Evolutionary conservation across 2,888 invertebrate genomes (phyloP), one percentile per base, ranked within the genome.

Genomic region (Furcula furcula): DNA sequence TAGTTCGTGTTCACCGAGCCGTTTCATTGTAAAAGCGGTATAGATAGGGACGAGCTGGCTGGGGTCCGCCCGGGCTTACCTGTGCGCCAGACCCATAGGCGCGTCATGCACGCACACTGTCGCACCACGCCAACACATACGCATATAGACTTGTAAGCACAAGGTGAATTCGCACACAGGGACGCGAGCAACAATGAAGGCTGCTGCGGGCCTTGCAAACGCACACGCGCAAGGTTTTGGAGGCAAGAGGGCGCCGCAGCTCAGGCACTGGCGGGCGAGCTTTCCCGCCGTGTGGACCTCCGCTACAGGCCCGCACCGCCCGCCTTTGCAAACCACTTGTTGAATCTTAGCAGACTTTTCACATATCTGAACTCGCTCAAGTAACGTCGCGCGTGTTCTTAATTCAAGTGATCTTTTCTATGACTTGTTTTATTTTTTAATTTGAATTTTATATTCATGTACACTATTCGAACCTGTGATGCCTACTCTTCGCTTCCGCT

Each of bases 61-160:
- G 68, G 77, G 78, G 80, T 72, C 78, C 78, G 77, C 76, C 75
- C 78, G 79, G 82, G 79, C 85, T 85, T 74, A 86, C 83, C 83
- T 84, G 82, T 74, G 66, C 67, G 62, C 72, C 67, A 82, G 79
- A 78, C 76, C 73, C 66, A 63, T 76, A 75, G 79, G 78, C 82
- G 76, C 81, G 82, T 78, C 81, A 79, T 60, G 61, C 47, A 35
- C 66, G 34, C 76, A 68, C 76, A 72, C 76, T 41, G 22, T 12
- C 29, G 27, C 34, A 39, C 27, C 14, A 21, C 50, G 45, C 56
- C 31, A 52, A 36, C 29, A 52, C 56, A 43, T 14, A 25, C 25
- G 31, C 26, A 34, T 31, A 37, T 38, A 51, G 44, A 38, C 40
- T 31, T 40, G 46, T 67, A 28, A 34, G 27, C 30, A 57, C 36